These are phyloP conservation scores for Leptodactylus fallax DNA, from an alignment of 2,797 vertebrate genomes.

Conservation along the genomic window DNA sequence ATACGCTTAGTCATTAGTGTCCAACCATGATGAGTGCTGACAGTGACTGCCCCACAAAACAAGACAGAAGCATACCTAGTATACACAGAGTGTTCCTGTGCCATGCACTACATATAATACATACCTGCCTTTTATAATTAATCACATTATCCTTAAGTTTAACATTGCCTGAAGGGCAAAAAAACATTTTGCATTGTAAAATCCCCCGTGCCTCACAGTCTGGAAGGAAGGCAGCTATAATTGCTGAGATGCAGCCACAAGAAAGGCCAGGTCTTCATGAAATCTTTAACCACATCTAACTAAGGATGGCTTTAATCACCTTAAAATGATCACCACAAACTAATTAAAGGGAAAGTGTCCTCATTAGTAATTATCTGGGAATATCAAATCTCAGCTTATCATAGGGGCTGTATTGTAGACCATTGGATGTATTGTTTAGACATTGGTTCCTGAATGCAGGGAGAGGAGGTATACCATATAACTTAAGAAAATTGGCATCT, in stretches of 20 bases:
- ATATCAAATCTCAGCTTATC: slow-evolving; percentile 76
- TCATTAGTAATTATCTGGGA: slow-evolving; percentile 79
- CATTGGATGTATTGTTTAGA: neutral
- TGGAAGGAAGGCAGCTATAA: slow-evolving; percentile 89
- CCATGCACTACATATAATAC: slow-evolving; percentile 81
- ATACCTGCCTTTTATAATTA: slow-evolving; percentile 93
- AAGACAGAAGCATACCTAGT: slow-evolving; percentile 41
- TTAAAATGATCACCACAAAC: slow-evolving; percentile 91
- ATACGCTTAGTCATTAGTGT: slow-evolving; percentile 18
- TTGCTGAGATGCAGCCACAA: slow-evolving; percentile 96
- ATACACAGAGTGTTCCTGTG: neutral
- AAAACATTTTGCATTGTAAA: slow-evolving; percentile 85
- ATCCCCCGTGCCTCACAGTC: slow-evolving; percentile 93
- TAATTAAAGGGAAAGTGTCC: slow-evolving; percentile 97
- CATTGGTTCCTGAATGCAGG: neutral
- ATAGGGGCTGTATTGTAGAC: neutral
- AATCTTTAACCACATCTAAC: slow-evolving; percentile 92
- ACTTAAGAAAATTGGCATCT: neutral
- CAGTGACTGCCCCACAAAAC: neutral
- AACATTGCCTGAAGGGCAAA: slow-evolving; percentile 90
- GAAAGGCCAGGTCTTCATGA: slow-evolving; percentile 95
- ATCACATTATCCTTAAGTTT: slow-evolving; percentile 95
- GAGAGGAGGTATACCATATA: neutral
- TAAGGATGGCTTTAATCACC: slow-evolving; percentile 88
- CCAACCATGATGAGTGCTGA: neutral